Evolutionary conservation across 2,797 vertebrate species (phyloP).

Genomic region (Taeniopygia guttata): DNA sequence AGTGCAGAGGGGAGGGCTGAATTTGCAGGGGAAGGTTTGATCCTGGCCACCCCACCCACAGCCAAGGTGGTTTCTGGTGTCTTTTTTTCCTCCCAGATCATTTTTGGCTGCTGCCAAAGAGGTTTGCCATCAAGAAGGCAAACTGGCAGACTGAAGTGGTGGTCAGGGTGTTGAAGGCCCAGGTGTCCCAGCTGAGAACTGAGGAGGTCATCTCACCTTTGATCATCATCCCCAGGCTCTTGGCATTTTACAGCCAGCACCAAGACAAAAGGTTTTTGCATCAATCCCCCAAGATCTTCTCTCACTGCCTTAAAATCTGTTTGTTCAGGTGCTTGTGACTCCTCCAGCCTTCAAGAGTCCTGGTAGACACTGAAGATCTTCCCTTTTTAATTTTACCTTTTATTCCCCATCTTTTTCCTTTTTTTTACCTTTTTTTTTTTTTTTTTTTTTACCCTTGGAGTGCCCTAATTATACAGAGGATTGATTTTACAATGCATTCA

Average conservation of each 20-base stretch:
- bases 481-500: constrained; percentile 94
- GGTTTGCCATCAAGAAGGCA: neutral
- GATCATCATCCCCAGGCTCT: neutral
- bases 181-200: neutral
- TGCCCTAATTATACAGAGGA: constrained; percentile 94
- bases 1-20: neutral
- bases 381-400: constrained; percentile 25
- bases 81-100: neutral
- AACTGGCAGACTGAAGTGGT: neutral
- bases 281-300: neutral
- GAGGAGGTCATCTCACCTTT: neutral
- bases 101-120: neutral
- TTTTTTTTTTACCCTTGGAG: constrained; percentile 84
- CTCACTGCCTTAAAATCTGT: neutral
- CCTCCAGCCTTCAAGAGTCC: constrained; percentile 66
- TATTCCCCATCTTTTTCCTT: constrained; percentile 49
- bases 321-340: neutral
- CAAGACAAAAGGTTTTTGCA: neutral
- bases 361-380: constrained; percentile 62
- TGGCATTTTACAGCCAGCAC: neutral
- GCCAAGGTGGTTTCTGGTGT: neutral
- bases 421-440: neutral
- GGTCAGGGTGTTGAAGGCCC: rapidly evolving
- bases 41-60: rapidly evolving
- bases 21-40: neutral